Percentiles rank a stretch among this genome's conserved stretches.
phyloP scores from a whole-genome alignment of 2,113 vertebrate genomes.

The Taxidea taxus region DNA sequence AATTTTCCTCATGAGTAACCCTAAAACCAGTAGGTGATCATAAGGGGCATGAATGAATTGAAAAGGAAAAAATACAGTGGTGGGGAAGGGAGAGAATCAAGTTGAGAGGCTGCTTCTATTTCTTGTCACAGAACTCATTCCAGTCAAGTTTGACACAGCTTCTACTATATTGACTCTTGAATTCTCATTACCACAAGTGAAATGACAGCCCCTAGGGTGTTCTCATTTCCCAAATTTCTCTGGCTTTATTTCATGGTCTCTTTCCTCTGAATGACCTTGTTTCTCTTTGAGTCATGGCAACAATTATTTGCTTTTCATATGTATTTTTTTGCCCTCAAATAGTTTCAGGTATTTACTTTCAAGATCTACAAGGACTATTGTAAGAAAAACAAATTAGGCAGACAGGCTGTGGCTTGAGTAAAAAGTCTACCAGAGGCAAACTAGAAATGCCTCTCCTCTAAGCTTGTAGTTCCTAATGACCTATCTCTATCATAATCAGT shows the following conservation, averaged over 20 bases:
- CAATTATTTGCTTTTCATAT: constrained; percentile 27
- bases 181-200: constrained; percentile 21
- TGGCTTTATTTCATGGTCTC: constrained; percentile 28
- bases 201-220: background rate
- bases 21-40: background rate
- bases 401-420: background rate
- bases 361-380: background rate
- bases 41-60: background rate
- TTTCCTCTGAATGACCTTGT: constrained; percentile 45
- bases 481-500: background rate
- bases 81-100: background rate
- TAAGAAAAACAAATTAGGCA: constrained; percentile 32
- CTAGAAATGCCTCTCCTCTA: background rate
- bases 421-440: constrained; percentile 3
- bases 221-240: constrained; percentile 43
- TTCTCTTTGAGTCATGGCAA: constrained; percentile 43
- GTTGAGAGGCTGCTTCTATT: background rate
- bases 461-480: background rate
- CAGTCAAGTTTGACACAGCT: background rate
- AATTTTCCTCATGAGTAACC: background rate
- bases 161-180: background rate
- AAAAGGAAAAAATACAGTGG: background rate
- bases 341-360: constrained; percentile 45
- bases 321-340: background rate
- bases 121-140: background rate